These are phyloP conservation scores for Bombus affinis DNA, from an alignment of 1,140 invertebrate species.

Conservation along the genomic window DNA sequence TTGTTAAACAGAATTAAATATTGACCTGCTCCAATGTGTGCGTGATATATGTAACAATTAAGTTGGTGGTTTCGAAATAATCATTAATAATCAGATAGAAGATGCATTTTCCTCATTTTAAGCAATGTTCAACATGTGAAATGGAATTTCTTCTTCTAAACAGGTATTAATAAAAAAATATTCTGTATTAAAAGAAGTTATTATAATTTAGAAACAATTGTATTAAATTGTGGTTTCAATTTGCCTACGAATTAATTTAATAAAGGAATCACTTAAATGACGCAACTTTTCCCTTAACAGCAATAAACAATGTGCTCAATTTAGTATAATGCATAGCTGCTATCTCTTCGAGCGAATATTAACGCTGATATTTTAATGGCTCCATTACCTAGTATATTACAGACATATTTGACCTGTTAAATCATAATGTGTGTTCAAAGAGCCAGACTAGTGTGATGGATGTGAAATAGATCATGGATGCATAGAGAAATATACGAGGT, in stretches of 20 bases:
- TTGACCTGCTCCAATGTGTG: neutral
- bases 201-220: neutral
- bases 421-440: conserved; percentile 17
- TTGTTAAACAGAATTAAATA: neutral
- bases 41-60: neutral
- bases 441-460: too few relatives aligned
- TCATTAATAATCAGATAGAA: too few relatives aligned
- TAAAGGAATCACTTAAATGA: neutral
- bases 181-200: neutral
- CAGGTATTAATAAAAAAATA: too few relatives aligned
- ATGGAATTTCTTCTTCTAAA: too few relatives aligned
- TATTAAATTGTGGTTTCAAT: neutral
- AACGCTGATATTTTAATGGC: conserved; percentile 51
- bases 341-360: conserved; percentile 23
- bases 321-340: conserved; percentile 1
- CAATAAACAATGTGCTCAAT: conserved; percentile 21
- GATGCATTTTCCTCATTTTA: neutral
- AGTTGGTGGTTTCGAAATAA: too few relatives aligned
- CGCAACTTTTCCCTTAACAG: neutral
- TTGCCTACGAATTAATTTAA: too few relatives aligned
- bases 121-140: neutral
- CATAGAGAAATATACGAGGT: too few relatives aligned
- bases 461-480: conserved; percentile 9
- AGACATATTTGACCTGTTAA: conserved; percentile 19
- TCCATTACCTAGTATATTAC: conserved; percentile 50